Percentiles rank a stretch among this genome's conserved stretches.
Evolutionary conservation across 2,888 invertebrate genomes (phyloP).

Genomic region (Macroteleia sp.): DNA sequence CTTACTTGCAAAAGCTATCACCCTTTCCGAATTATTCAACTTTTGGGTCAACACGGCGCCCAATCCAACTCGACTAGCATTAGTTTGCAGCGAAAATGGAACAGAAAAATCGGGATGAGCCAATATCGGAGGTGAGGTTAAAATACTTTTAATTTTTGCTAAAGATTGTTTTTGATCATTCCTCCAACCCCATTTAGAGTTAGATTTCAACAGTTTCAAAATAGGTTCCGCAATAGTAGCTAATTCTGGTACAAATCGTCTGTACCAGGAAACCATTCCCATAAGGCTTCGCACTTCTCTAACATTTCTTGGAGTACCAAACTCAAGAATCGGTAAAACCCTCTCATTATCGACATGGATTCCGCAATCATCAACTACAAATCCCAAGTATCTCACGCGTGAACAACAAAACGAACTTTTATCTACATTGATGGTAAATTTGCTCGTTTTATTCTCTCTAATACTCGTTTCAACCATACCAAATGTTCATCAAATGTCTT

Average conservation of each 20-base stretch:
- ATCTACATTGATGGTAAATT: background rate
- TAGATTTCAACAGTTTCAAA: background rate
- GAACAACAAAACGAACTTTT: background rate
- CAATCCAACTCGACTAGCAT: constrained; percentile 4
- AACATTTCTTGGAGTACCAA: background rate
- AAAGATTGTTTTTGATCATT: background rate
- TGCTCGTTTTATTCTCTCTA: background rate
- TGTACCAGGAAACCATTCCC: background rate
- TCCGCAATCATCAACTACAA: background rate
- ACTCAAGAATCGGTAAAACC: background rate
- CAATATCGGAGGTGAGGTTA: background rate
- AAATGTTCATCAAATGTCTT: background rate
- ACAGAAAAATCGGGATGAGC: constrained; percentile 4
- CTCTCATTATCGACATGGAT: too few species aligned
- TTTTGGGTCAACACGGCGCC: background rate
- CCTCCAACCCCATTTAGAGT: background rate
- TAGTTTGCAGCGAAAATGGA: constrained; percentile 1
- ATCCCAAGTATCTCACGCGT: background rate
- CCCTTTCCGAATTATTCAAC: background rate
- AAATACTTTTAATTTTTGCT: too few species aligned
- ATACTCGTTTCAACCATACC: background rate
- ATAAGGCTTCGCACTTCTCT: background rate
- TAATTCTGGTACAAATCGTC: constrained; percentile 5
- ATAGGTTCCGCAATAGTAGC: constrained; percentile 8
- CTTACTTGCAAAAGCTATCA: constrained; percentile 11